Base-by-base conservation (phyloP, 1,140 invertebrate species). In the Hypothenemus hampei region DNA sequence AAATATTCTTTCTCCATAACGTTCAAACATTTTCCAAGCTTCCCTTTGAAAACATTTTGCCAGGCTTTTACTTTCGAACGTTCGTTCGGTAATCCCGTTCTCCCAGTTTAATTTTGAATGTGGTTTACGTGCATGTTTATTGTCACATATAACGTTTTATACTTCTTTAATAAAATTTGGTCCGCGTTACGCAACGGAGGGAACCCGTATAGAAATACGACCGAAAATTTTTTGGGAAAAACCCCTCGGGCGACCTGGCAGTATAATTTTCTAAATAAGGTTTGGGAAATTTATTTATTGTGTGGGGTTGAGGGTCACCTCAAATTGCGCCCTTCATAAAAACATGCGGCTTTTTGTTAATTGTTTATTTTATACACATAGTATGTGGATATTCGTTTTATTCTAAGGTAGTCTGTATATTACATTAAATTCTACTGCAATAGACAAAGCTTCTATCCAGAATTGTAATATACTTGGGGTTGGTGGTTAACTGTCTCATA, bases 141-240 rank as follows among this genome's bases (percentile, higher is more conserved):
- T 57, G 55, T 57, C 55, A 50, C 55, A 57, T 57, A 57, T 57
- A 57, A 51, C 46, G 51, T 57, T 57, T 57, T 57, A 57, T 57
- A 57, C 48, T 57, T 57, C 55, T 50, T 57, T 57, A 50, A 51
- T 57, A 57, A 57, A 57, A 57, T 57, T 57, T 50, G 21, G 55
- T 16, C 24, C 39, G 43, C 52, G 52, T 44, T n/a, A 40, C 23
- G 26, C 26, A 47, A 31, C 13, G 15, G 44, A 46, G 53, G 29
- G 20, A 20, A 36, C 19, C 18, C 20, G 54, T 57, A 49, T 57
- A 49, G 40, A 48, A 57, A n/a, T 57, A 31, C 46, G 37, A 21
- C 33, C 18, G 54, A 57, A 57, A 43, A 57, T 49, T 49, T 35
- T 49, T 26, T n/a, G n/a, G 50, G 44, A 46, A 47, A 53, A 55